Evolutionary conservation across 2,797 vertebrate genomes (phyloP), one percentile per base, ranked within the genome.

Genomic region (Microctenopoma steveboyesi): DNA sequence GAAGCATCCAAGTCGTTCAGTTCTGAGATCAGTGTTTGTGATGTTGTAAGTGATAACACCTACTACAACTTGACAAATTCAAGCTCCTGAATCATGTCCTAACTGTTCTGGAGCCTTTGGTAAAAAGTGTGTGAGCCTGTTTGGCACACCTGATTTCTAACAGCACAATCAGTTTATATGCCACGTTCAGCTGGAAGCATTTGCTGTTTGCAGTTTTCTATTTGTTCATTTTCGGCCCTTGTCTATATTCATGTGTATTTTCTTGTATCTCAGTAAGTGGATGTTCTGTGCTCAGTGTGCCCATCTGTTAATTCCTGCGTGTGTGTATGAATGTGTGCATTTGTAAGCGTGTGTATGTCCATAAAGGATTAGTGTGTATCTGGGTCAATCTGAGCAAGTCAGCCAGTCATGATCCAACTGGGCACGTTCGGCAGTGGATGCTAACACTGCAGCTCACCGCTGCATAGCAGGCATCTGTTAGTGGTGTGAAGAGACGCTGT

Each of bases 331-430:
- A 28, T 69, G 53, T 58, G 25, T 64, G 52, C 47, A 49, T 82
- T 39, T 68, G 39, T 53, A 59, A 43, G 30, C 39, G 56, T 79
- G 30, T 71, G 64, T 55, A 27, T 84, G 45, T 76, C 45, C 33
- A 18, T 66, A 33, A 57, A 82, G 88, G 91, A 92, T 94, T 93
- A 93, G 75, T 58, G 59, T 76, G 67, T 85, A 94, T 92, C 83
- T 93, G 92, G 92, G 93, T 94, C 92, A 93, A 79, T 81, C 82
- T 63, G 35, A 73, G 87, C 79, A 52, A 72, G 64, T 67, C 77
- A 64, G 81, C 30, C 76, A 73, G 72, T 72, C 69, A 51, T 82
- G 75, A 89, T 79, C 85, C 88, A 88, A 82, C 47, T 57, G 86
- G 72, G 64, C 88, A 82, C 75, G 74, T 76, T 90, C 81, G 82